Base-by-base conservation (phyloP, 2,797 vertebrate species). In the Tympanoctomys barrerae region DNA sequence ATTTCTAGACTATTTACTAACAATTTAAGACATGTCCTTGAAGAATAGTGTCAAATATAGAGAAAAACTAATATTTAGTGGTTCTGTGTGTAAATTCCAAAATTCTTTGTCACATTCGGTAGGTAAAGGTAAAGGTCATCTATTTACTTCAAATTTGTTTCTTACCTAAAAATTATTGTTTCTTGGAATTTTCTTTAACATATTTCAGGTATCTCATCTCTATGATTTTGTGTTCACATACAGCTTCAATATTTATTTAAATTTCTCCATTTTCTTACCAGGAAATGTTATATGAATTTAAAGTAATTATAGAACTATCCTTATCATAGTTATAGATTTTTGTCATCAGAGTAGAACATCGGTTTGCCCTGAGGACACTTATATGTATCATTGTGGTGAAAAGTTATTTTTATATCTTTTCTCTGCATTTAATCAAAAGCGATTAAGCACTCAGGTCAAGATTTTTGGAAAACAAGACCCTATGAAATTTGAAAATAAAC, bases 401-500 rank as follows among this genome's bases (percentile, higher is more conserved):
- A 98, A 98, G 93, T 95, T 94, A 96, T 96, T 98, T 98, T 98
- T 98, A 98, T 98, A 96, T 94, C 94, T 94, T 97, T 94, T 97
- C 96, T 94, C 88, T 92, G 95, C 96, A 97, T 97, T 98, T 98
- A 98, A 97, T 90, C 95, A 97, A 97, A 98, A 98, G 96, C 97
- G 92, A 98, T 89, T 96, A 95, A 92, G 16, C 97, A 98, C 96
- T 97, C 95, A 98, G 97, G 96, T 98, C 97, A 97, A 97, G 97
- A 97, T 98, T 98, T 97, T 92, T 98, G 96, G 96, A 97, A 98
- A 98, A 97, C 88, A 98, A 98, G 97, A 98, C 96, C 94, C 96
- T 90, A 97, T 97, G 70, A 96, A 92, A 95, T 82, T 87, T 91
- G 42, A 94, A 94, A 91, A 87, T 71, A 42, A 96, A 81, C n/a